Base-by-base conservation (phyloP, 2,888 invertebrate genomes). In the Cremastinae sp. region DNA sequence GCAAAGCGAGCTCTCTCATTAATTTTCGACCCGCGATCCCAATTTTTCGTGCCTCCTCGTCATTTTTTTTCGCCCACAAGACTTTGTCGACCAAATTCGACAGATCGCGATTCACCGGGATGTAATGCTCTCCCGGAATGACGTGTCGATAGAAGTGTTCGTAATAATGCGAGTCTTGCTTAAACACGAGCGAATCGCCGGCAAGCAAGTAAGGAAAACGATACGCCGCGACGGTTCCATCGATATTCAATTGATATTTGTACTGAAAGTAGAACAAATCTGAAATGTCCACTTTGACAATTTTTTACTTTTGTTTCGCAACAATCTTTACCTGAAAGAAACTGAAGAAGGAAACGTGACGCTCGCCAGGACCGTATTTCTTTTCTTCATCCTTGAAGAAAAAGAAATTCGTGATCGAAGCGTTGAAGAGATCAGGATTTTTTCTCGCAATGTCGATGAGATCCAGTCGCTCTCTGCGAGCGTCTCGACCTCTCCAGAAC, bases 211-310 rank as follows among this genome's bases (percentile, higher is more conserved):
- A 98, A 0, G 98, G 98, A 80, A 98, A 92, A 78, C 98, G 92
- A 90, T 98, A 99, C 0, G 98, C 97, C 16, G 98, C 98, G 12
- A 99, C 98, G 43, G 98, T 97, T 12, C 99, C 99, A 91, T 99
- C 99, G 68, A 99, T 92, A 85, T 95, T 97, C 34, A 99, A 90
- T 91, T 97, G 97, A 90, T 98, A 99, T 91, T 98, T 98, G 88
- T 96, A 97, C 98, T 98, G 91, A 93, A 77, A 76, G 49, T 53
- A 74, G 14, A 38, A 53, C 54, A 54, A 61, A 53, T 51, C 9
- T 9, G 5, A 18, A 2, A 18, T 9, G 49, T 9, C 22, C n/a
- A 7, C 10, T 8, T n/a, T 10, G 9, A 5, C 28, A 28, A 28
- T 5, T 28, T 3, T 28, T 28, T 28, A 3, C 2, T 28, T 28